phyloP scores from a whole-genome alignment of 2,797 vertebrate genomes.

The Ataeniobius toweri region DNA sequence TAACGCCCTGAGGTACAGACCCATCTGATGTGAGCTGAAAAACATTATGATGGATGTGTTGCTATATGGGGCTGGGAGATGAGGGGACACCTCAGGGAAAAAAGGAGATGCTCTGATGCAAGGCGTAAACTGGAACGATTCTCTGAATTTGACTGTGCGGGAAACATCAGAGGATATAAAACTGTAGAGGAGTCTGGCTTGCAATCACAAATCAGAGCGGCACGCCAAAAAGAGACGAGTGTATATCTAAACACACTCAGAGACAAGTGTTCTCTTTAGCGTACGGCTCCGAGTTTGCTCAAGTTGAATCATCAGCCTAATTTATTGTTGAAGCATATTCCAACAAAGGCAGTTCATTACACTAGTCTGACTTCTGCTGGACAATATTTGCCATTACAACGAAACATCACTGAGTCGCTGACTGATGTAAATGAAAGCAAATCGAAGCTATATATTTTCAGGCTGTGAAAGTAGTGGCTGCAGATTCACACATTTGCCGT shows the following conservation, averaged over 20 bases:
- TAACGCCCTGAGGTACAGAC: constrained; percentile 32
- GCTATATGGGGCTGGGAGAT: constrained; percentile 32
- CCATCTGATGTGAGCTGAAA: constrained; percentile 35
- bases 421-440: neutral
- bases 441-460: neutral
- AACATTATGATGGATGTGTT: constrained; percentile 65
- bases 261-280: constrained; percentile 5
- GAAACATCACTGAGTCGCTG: neutral
- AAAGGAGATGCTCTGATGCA: constrained; percentile 28
- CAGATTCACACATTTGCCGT: neutral
- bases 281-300: constrained; percentile 1
- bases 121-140: constrained; percentile 40
- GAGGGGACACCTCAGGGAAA: constrained; percentile 50
- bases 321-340: constrained; percentile 18
- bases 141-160: constrained; percentile 55
- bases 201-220: constrained; percentile 39
- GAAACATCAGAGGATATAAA: constrained; percentile 51
- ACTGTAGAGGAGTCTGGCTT: constrained; percentile 38
- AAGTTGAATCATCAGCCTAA: constrained; percentile 10
- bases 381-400: constrained; percentile 65
- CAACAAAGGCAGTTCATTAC: constrained; percentile 41
- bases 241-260: constrained; percentile 2
- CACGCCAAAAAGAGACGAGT: constrained; percentile 27
- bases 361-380: constrained; percentile 78
- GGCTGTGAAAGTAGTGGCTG: neutral